phyloP scores from a whole-genome alignment of 2,797 vertebrate genomes.

The Nothura maculosa region DNA sequence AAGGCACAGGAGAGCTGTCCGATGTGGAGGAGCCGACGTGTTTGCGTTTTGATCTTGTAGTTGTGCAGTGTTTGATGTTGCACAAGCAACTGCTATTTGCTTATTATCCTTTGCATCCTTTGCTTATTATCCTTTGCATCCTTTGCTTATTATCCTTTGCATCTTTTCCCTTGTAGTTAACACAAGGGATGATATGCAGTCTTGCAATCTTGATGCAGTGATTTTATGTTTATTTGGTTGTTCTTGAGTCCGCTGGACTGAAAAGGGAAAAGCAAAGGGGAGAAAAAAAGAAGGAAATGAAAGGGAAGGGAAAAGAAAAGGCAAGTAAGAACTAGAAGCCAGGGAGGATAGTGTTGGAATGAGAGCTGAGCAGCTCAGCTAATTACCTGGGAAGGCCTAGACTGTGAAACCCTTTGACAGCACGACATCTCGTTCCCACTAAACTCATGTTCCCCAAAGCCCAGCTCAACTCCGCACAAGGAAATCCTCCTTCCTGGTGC shows the following conservation, averaged over 20 bases:
- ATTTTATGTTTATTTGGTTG: not conserved
- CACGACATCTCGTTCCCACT: conserved; percentile 46
- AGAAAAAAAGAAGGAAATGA: too few relatives aligned
- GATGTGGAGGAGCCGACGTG: not conserved
- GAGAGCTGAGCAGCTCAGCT: conserved; percentile 3
- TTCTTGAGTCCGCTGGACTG: not conserved
- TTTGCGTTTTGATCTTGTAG: not conserved
- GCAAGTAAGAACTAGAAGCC: not conserved
- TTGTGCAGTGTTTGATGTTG: not conserved
- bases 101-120: not conserved
- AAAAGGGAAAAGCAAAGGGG: fast-evolving
- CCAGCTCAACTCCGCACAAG: not conserved
- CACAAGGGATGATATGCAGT: not conserved
- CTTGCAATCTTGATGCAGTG: fast-evolving
- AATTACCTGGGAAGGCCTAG: conserved; percentile 42
- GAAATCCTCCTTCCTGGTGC: conserved; percentile 39
- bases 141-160: not conserved
- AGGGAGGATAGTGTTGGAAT: not conserved
- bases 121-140: not conserved
- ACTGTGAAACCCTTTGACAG: conserved; percentile 53
- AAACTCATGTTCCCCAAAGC: conserved; percentile 57
- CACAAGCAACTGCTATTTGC: not conserved
- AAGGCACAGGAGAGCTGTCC: not conserved
- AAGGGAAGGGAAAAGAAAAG: not conserved
- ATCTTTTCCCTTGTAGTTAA: not conserved